Conservation (phyloP, 2,113 vertebrate genomes). For the Microtus montanus region DNA sequence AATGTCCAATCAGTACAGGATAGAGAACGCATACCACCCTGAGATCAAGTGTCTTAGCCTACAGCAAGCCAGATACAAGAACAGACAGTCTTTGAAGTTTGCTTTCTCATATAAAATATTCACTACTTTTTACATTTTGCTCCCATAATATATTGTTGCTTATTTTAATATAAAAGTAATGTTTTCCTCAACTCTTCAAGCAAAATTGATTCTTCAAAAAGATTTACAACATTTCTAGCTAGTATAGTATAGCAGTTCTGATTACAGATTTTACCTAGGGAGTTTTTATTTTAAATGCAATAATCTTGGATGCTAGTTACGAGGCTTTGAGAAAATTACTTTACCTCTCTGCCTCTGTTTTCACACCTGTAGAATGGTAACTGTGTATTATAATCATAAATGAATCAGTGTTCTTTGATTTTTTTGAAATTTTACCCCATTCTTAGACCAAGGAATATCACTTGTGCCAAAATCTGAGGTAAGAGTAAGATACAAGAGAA, state of each 20-base stretch:
- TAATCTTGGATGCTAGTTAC: not conserved
- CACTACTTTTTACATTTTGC: conserved; percentile 29
- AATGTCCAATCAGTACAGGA: not conserved
- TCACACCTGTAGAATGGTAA: not conserved
- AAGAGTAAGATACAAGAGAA: not conserved
- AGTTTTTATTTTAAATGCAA: not conserved
- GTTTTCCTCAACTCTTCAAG: conserved; percentile 40
- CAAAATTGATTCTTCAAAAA: conserved; percentile 12
- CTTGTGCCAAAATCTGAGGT: not conserved
- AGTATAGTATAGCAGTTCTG: not conserved
- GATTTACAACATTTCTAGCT: not conserved
- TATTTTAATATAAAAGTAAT: conserved; percentile 65
- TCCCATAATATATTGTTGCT: conserved; percentile 18
- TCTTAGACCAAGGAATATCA: not conserved
- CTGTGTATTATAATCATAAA: not conserved
- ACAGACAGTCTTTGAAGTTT: conserved; percentile 60
- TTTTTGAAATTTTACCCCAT: not conserved
- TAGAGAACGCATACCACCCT: not conserved
- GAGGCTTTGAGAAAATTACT: not conserved
- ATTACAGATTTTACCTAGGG: not conserved
- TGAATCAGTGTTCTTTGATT: not conserved
- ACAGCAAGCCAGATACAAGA: conserved; percentile 50
- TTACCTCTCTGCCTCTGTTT: not conserved
- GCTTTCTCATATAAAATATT: conserved; percentile 51
- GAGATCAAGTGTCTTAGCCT: conserved; percentile 20